phyloP scores from a whole-genome alignment of 1,140 invertebrate genomes.

The Drosophila lini region DNA sequence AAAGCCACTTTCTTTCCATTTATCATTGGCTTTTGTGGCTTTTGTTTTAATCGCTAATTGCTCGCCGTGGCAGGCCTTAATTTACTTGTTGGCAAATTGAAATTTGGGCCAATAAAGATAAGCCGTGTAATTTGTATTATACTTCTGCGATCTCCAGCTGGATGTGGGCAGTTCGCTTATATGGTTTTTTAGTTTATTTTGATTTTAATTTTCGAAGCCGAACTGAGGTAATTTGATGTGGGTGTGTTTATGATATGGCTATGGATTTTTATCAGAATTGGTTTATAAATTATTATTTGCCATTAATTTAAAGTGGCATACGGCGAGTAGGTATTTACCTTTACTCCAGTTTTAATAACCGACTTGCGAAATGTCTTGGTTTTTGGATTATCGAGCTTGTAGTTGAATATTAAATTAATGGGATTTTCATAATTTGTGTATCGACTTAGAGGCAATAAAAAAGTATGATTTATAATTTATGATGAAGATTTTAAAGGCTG shows the following conservation, averaged over 20 bases:
- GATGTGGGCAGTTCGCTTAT: constrained; percentile 27
- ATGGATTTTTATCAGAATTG: constrained; percentile 44
- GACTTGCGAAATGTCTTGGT: neutral
- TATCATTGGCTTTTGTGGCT: constrained; percentile 37
- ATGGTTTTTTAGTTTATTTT: constrained; percentile 21
- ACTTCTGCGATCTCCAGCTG: neutral
- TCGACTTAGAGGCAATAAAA: too few species aligned
- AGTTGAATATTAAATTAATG: neutral
- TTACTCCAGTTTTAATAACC: constrained; percentile 29
- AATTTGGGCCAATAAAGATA: constrained; percentile 74
- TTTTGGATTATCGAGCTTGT: neutral
- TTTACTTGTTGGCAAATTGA: constrained; percentile 73
- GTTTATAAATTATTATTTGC: constrained; percentile 39
- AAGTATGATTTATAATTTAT: neutral
- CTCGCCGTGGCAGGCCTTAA: constrained; percentile 63
- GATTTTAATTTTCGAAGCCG: constrained; percentile 42
- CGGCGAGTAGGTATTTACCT: constrained; percentile 12
- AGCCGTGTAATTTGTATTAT: constrained; percentile 67
- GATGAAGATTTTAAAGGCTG: neutral
- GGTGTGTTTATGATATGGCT: constrained; percentile 58
- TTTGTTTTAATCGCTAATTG: constrained; percentile 70
- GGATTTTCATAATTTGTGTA: neutral
- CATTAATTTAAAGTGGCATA: constrained; percentile 42
- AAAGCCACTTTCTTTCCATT: constrained; percentile 49
- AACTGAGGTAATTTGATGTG: constrained; percentile 54